A percentile compares a stretch with the other conserved stretches of the same genome.
These are phyloP conservation scores for Hypomecis punctinalis DNA, from an alignment of 2,888 invertebrate genomes.

Conservation along the genomic window DNA sequence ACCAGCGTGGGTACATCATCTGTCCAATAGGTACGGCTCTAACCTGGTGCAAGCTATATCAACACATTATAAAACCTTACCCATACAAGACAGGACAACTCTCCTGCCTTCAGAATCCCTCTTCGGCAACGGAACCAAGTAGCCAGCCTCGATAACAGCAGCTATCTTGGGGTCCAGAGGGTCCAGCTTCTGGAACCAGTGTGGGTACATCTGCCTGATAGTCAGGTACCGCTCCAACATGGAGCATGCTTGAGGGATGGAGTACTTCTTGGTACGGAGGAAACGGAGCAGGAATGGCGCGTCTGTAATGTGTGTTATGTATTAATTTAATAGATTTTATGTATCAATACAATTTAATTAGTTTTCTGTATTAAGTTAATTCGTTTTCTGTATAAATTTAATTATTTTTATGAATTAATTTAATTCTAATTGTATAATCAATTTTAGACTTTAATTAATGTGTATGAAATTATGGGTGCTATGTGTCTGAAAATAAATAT, in stretches of 20 bases:
- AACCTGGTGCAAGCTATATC: conserved; percentile 94
- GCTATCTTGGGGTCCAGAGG: conserved; percentile 91
- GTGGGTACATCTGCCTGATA: conserved; percentile 92
- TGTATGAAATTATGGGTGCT: too few relatives aligned
- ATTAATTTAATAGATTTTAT: too few relatives aligned
- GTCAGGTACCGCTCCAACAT: conserved; percentile 95
- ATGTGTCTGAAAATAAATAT: too few relatives aligned
- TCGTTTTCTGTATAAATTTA: too few relatives aligned
- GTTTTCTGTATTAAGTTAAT: too few relatives aligned
- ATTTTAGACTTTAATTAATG: too few relatives aligned
- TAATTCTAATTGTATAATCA: too few relatives aligned
- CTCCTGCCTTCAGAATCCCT: conserved; percentile 91
- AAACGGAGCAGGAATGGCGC: conserved; percentile 93
- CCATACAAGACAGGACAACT: conserved; percentile 92
- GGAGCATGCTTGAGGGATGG: conserved; percentile 93
- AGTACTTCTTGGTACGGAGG: conserved; percentile 94
- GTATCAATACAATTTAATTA: too few relatives aligned
- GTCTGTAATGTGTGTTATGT: too few relatives aligned
- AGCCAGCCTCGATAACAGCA: conserved; percentile 92
- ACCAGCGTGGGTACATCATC: conserved; percentile 94
- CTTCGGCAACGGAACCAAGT: conserved; percentile 89
- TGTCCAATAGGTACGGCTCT: conserved; percentile 95
- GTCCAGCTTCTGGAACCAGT: conserved; percentile 94
- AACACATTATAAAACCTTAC: conserved; percentile 74
- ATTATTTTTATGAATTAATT: too few relatives aligned